Percentiles rank a stretch among this genome's conserved stretches.
Conservation (phyloP, 2,888 invertebrate genomes). For the Adela reaumurella region DNA sequence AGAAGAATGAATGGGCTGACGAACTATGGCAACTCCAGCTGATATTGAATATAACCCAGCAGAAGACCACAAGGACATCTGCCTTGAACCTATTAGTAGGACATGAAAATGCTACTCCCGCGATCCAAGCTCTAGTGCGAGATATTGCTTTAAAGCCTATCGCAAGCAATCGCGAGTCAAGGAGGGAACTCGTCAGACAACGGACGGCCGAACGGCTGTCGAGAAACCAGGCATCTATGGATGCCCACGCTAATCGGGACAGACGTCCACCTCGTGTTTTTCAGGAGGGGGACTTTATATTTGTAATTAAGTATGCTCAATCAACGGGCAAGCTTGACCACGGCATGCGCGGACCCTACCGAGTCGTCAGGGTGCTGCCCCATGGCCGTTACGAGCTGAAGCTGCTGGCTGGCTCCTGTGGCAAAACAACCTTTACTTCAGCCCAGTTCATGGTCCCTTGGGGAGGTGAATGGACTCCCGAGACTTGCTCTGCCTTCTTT, state of each 20-base stretch:
- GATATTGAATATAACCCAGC: conserved; percentile 10
- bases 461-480: too few relatives aligned
- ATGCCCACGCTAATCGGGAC: conserved; percentile 1
- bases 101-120: conserved; percentile 9
- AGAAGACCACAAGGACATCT: conserved; percentile 12
- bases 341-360: conserved; percentile 2
- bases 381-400: conserved; percentile 1
- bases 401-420: conserved; percentile 1
- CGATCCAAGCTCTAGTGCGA: conserved; percentile 8
- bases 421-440: too few relatives aligned
- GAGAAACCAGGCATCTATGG: background rate
- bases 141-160: conserved; percentile 9
- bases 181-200: background rate
- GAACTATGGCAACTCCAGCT: conserved; percentile 8
- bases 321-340: conserved; percentile 1
- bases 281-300: conserved; percentile 1
- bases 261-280: background rate
- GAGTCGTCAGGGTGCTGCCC: background rate
- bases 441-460: too few relatives aligned
- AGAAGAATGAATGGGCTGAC: conserved; percentile 2
- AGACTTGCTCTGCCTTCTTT: too few relatives aligned
- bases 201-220: too few relatives aligned
- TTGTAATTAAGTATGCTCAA: conserved; percentile 1
- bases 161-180: conserved; percentile 1
- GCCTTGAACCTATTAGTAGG: conserved; percentile 12